Conservation (phyloP, 2,797 vertebrate species). For the Eupleurogrammus muticus region DNA sequence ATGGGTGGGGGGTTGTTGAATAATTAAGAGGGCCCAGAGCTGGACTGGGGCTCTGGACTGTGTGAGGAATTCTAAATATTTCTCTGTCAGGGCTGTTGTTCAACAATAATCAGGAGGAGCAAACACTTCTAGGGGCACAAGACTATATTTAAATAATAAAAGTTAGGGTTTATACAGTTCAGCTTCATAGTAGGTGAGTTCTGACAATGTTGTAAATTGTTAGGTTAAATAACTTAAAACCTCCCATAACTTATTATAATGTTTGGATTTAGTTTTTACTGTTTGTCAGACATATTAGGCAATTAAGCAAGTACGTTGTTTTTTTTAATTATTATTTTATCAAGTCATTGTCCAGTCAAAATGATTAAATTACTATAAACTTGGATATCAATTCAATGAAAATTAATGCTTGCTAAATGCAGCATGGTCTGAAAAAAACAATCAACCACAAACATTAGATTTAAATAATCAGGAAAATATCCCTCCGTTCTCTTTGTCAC, state of each 20-base stretch:
- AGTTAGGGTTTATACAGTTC: not conserved
- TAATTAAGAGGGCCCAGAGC: constrained; percentile 21
- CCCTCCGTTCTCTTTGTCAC: not conserved
- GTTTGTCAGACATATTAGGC: not conserved
- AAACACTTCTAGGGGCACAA: not conserved
- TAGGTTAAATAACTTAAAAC: not conserved
- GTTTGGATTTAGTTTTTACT: not conserved
- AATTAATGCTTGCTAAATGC: too few relatives aligned
- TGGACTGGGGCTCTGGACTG: constrained; percentile 12
- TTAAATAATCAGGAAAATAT: too few relatives aligned
- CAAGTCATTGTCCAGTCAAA: too few relatives aligned
- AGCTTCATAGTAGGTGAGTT: not conserved
- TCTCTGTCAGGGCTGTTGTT: constrained; percentile 24
- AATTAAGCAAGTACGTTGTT: not conserved
- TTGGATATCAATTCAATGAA: too few relatives aligned
- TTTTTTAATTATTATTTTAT: too few relatives aligned
- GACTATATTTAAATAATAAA: not conserved
- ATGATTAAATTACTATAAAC: too few relatives aligned
- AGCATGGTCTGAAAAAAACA: too few relatives aligned
- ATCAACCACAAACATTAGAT: too few relatives aligned
- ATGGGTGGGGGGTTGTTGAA: constrained; percentile 9
- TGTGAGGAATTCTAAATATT: constrained; percentile 41
- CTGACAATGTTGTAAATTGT: not conserved
- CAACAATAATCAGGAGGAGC: not conserved
- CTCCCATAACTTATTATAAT: too few relatives aligned